phyloP scores from a whole-genome alignment of 1,140 invertebrate genomes.

The Paramacrobiotus metropolitanus region DNA sequence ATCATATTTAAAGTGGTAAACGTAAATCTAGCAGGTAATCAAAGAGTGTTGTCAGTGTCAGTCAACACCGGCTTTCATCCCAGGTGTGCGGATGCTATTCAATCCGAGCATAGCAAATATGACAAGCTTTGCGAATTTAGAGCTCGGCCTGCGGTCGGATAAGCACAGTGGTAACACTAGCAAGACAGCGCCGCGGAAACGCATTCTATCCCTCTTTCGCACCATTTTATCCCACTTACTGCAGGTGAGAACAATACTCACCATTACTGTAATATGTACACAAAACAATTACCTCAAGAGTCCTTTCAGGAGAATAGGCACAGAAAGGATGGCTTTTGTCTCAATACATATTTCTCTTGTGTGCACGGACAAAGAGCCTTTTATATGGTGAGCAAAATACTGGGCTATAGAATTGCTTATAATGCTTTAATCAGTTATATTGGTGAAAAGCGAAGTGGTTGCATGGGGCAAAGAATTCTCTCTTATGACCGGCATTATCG shows the following conservation, averaged over 20 bases:
- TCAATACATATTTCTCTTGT: too few species aligned
- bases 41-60: not conserved
- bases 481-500: too few species aligned
- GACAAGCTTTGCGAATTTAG: not conserved
- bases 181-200: not conserved
- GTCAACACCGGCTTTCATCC: not conserved
- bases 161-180: not conserved
- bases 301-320: not conserved
- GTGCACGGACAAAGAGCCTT: too few species aligned
- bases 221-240: not conserved
- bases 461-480: too few species aligned
- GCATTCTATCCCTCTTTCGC: not conserved
- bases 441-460: too few species aligned
- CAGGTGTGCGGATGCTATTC: not conserved
- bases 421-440: too few species aligned
- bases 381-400: too few species aligned
- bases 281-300: slow-evolving; percentile 4
- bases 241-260: not conserved
- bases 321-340: too few species aligned
- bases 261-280: not conserved
- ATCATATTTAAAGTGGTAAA: not conserved
- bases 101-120: not conserved
- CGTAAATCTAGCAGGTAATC: slow-evolving; percentile 1
- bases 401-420: too few species aligned
- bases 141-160: not conserved